Conservation (phyloP, 2,797 vertebrate genomes). For the Babyrousa celebensis region DNA sequence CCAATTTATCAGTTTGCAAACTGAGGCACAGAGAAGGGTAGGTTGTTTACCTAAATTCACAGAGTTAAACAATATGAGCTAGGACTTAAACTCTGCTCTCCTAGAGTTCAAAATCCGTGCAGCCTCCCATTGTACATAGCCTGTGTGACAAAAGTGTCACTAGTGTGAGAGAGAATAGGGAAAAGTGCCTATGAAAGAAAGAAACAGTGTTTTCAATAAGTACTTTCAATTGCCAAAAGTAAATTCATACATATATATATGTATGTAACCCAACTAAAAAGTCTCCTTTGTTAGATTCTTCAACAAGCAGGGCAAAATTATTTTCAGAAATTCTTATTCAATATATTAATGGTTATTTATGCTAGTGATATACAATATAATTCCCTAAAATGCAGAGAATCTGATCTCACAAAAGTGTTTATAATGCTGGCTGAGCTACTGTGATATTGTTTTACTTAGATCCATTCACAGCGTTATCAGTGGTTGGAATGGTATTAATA, state of each 20-base stretch:
- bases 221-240: not conserved
- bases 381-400: not conserved
- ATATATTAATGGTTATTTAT: conserved; percentile 6
- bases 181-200: not conserved
- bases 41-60: not conserved
- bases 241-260: not conserved
- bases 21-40: not conserved
- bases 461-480: not conserved
- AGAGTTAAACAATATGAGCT: not conserved
- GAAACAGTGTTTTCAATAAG: not conserved
- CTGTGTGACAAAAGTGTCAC: not conserved
- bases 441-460: not conserved
- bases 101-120: not conserved
- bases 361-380: not conserved
- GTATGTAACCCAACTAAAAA: not conserved
- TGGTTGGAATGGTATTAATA: not conserved
- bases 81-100: not conserved
- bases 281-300: not conserved
- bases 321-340: conserved; percentile 3
- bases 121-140: not conserved
- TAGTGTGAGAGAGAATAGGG: not conserved
- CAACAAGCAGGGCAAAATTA: not conserved
- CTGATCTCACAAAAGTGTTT: not conserved
- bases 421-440: not conserved
- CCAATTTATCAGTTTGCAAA: not conserved